A percentile compares a stretch with the other conserved stretches of the same genome.
These are phyloP conservation scores for Himalopsyche kuldschensis DNA, from an alignment of 2,888 invertebrate species.

Conservation along the genomic window DNA sequence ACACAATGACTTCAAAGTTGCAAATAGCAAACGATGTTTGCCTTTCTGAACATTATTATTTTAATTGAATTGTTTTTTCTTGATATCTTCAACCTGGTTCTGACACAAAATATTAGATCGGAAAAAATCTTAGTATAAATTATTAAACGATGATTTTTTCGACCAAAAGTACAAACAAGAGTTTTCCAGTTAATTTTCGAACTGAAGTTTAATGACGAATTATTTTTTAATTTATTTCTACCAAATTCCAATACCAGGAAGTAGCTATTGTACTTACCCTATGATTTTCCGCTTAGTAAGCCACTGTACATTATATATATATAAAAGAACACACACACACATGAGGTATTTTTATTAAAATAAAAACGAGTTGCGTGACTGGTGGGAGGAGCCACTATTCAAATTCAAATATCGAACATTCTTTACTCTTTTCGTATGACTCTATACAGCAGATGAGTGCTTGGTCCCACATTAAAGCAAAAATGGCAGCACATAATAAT, in stretches of 20 bases:
- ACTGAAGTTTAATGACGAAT: neutral
- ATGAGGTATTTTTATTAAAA: constrained; percentile 22
- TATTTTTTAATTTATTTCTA: neutral
- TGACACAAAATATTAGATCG: too few relatives aligned
- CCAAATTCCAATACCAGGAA: neutral
- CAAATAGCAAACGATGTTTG: too few relatives aligned
- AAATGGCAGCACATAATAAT: neutral
- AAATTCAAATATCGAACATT: constrained; percentile 55
- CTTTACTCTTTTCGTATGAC: constrained; percentile 17
- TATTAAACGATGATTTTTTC: too few relatives aligned
- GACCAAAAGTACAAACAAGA: too few relatives aligned
- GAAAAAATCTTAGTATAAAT: too few relatives aligned
- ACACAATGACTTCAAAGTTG: too few relatives aligned
- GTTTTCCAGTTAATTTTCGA: too few relatives aligned
- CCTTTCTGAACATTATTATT: too few relatives aligned
- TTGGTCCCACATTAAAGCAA: neutral
- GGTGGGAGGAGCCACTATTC: constrained; percentile 54
- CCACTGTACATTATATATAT: neutral
- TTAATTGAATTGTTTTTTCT: too few relatives aligned
- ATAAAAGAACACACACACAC: neutral
- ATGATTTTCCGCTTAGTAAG: neutral
- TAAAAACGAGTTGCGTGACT: constrained; percentile 51
- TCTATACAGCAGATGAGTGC: neutral
- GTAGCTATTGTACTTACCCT: neutral
- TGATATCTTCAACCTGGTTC: too few relatives aligned